Conservation (phyloP, 2,113 vertebrate species). For the Megatriorchis doriae region DNA sequence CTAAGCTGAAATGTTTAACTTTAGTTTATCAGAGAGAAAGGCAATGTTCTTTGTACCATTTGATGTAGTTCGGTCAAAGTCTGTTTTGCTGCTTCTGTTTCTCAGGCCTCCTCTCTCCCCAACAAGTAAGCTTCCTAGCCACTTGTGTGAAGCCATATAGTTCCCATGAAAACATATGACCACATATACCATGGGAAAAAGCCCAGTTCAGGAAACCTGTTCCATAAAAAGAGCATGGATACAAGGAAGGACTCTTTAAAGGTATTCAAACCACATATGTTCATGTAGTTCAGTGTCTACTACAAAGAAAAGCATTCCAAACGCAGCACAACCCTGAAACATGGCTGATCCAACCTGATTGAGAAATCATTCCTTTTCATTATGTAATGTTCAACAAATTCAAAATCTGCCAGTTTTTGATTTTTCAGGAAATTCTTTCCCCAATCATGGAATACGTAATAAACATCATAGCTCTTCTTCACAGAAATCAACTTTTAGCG, state of each 20-base stretch:
- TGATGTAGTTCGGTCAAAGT: not conserved
- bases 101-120: not conserved
- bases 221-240: not conserved
- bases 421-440: not conserved
- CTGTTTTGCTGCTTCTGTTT: not conserved
- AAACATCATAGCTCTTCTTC: not conserved
- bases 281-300: not conserved
- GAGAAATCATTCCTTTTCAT: not conserved
- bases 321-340: not conserved
- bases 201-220: not conserved
- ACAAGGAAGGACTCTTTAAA: not conserved
- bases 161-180: not conserved
- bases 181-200: not conserved
- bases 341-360: not conserved
- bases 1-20: not conserved
- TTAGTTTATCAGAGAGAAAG: not conserved
- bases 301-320: not conserved
- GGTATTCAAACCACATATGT: not conserved
- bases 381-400: not conserved
- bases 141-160: not conserved
- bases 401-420: not conserved
- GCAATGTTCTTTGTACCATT: not conserved
- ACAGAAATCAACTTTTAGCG: not conserved
- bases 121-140: not conserved
- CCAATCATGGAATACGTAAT: not conserved